phyloP scores from a whole-genome alignment of 2,888 invertebrate genomes.

The Leptura quadrifasciata region DNA sequence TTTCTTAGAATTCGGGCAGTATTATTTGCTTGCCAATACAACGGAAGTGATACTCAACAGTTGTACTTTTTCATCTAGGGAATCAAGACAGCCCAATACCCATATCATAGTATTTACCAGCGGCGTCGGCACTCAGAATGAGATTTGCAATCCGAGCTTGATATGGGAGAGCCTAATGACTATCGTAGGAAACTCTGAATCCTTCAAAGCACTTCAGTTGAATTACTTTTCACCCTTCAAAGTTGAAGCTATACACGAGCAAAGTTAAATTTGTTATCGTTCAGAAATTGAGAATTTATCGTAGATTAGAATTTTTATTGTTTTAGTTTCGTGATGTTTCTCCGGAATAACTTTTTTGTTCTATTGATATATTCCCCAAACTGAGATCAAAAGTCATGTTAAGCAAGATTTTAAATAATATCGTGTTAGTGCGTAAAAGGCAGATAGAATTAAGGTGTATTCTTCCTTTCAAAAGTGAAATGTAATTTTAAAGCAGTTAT shows the following conservation, averaged over 20 bases:
- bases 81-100: slow-evolving; percentile 21
- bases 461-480: background rate
- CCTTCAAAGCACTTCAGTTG: slow-evolving; percentile 34
- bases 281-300: slow-evolving; percentile 36
- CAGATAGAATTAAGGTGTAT: background rate
- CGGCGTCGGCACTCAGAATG: slow-evolving; percentile 31
- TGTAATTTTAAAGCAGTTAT: background rate
- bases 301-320: slow-evolving; percentile 38
- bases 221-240: slow-evolving; percentile 41
- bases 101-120: slow-evolving; percentile 39
- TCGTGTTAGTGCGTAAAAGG: background rate
- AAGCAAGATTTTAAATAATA: background rate
- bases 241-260: slow-evolving; percentile 23
- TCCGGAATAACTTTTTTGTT: background rate
- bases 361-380: slow-evolving; percentile 2
- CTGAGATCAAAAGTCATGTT: background rate
- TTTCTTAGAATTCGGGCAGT: background rate
- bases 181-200: slow-evolving; percentile 33
- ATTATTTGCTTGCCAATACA: slow-evolving; percentile 15
- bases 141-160: slow-evolving; percentile 38
- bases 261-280: slow-evolving; percentile 39
- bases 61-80: slow-evolving; percentile 27
- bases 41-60: slow-evolving; percentile 15
- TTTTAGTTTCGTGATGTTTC: slow-evolving; percentile 13
- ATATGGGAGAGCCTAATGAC: slow-evolving; percentile 38